Conservation (phyloP, 1,140 invertebrate genomes). For the Listronotus oregonensis region DNA sequence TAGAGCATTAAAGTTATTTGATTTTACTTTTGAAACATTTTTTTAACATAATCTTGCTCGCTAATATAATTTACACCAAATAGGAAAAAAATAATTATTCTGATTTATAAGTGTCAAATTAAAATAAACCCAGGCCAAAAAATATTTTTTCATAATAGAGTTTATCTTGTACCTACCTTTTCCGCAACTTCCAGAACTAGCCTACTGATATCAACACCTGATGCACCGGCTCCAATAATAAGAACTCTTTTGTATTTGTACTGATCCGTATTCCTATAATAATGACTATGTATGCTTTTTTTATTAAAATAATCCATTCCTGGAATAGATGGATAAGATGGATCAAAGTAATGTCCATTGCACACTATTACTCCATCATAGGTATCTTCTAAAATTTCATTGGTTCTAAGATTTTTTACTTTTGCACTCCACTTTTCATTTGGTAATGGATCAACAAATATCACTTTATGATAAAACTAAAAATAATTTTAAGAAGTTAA, state of each 20-base stretch:
- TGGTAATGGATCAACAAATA: constrained; percentile 60
- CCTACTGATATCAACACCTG: constrained; percentile 83
- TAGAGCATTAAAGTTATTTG: too few relatives aligned
- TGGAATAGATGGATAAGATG: constrained; percentile 62
- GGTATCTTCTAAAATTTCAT: constrained; percentile 56
- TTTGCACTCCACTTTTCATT: constrained; percentile 63
- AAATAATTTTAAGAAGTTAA: neutral
- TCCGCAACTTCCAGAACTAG: constrained; percentile 72
- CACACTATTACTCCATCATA: constrained; percentile 84
- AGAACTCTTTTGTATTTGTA: constrained; percentile 71
- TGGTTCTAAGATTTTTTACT: constrained; percentile 54
- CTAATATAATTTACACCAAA: too few relatives aligned
- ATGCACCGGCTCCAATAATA: constrained; percentile 86
- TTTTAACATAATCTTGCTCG: too few relatives aligned
- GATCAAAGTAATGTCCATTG: constrained; percentile 80
- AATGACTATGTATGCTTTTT: constrained; percentile 75
- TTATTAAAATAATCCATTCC: constrained; percentile 53
- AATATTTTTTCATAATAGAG: too few relatives aligned
- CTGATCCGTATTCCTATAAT: constrained; percentile 74
- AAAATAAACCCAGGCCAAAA: too few relatives aligned
- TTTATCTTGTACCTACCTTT: constrained; percentile 57
- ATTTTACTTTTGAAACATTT: too few relatives aligned
- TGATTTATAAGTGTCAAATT: too few relatives aligned
- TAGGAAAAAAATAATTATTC: too few relatives aligned
- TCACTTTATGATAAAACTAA: constrained; percentile 69